Evolutionary conservation across 1,140 invertebrate genomes (phyloP).

Genomic region (Trichoplusia ni): DNA sequence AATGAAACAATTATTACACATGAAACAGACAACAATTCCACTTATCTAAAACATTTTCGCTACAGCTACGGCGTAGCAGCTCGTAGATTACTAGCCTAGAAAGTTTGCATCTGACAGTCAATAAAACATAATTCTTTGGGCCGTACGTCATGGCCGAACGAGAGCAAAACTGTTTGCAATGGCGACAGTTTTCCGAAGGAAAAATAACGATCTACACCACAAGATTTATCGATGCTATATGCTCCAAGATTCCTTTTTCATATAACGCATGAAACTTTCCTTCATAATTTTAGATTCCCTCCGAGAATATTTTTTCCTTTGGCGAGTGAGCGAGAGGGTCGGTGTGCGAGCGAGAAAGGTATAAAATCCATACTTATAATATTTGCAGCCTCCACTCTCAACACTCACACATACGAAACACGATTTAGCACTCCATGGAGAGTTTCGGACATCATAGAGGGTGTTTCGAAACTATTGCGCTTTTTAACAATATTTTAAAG

Average conservation of each 20-base stretch:
- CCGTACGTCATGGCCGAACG: slow-evolving; percentile 1
- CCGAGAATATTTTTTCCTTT: slow-evolving; percentile 71
- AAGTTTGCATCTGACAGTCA: too few species aligned
- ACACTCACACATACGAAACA: slow-evolving; percentile 58
- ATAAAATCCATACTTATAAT: slow-evolving; percentile 81
- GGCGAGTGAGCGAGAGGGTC: slow-evolving; percentile 57
- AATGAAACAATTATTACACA: too few species aligned
- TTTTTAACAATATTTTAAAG: neutral
- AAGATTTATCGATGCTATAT: slow-evolving; percentile 60
- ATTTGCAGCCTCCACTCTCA: slow-evolving; percentile 75
- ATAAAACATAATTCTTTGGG: neutral
- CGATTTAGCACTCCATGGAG: slow-evolving; percentile 74
- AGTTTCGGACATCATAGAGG: slow-evolving; percentile 65
- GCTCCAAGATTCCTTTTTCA: slow-evolving; percentile 61
- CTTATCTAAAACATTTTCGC: too few species aligned
- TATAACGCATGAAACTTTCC: slow-evolving; percentile 59
- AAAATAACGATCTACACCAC: slow-evolving; percentile 46
- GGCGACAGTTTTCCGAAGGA: slow-evolving; percentile 38
- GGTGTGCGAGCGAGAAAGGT: slow-evolving; percentile 59
- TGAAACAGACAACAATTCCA: too few species aligned
- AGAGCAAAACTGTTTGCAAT: slow-evolving; percentile 26
- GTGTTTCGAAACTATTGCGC: slow-evolving; percentile 30
- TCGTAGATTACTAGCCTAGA: too few species aligned
- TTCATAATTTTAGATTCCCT: slow-evolving; percentile 76
- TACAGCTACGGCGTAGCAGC: too few species aligned